These are phyloP conservation scores for Tetraodon nigroviridis DNA, from an alignment of 2,113 vertebrate genomes.

Conservation along the genomic window DNA sequence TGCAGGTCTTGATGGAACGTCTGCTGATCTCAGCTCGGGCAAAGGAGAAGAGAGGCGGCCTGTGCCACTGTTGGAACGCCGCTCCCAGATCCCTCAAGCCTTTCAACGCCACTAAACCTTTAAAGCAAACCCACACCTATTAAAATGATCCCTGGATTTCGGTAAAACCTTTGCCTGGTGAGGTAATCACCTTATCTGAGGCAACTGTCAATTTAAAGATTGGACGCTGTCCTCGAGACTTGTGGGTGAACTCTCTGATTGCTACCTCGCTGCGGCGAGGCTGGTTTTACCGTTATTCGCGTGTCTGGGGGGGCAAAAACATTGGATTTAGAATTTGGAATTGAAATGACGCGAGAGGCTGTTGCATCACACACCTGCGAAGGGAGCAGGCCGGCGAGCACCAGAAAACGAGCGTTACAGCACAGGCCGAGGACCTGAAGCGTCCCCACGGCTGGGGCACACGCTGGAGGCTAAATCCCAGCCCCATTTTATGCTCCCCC, in stretches of 20 bases:
- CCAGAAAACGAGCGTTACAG: conserved; percentile 25
- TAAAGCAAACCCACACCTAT: conserved; percentile 56
- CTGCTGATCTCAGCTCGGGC: too few relatives aligned
- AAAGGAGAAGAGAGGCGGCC: conserved; percentile 38
- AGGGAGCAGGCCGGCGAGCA: conserved; percentile 12
- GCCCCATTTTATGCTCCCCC: conserved; percentile 50
- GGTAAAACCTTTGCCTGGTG: conserved; percentile 27
- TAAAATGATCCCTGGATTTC: conserved; percentile 64
- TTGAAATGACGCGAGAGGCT: background rate
- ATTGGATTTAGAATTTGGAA: conserved; percentile 16
- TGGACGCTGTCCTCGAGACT: conserved; percentile 16
- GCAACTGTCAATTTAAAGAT: conserved; percentile 39
- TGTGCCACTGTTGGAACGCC: conserved; percentile 35
- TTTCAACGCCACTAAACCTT: conserved; percentile 55
- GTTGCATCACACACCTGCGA: conserved; percentile 47
- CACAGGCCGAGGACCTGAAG: conserved; percentile 51
- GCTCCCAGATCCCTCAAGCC: conserved; percentile 41
- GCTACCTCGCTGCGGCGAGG: background rate
- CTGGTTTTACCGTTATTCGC: background rate
- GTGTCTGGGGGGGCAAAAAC: conserved; percentile 1
- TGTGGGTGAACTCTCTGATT: conserved; percentile 17
- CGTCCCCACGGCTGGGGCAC: conserved; percentile 32
- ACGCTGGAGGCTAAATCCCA: conserved; percentile 52
- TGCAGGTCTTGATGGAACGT: conserved; percentile 49
- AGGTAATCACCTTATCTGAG: conserved; percentile 55